Percentiles rank a stretch among this genome's conserved stretches.
These are phyloP conservation scores for Aphidius ervi DNA, from an alignment of 1,140 invertebrate genomes.

Conservation along the genomic window DNA sequence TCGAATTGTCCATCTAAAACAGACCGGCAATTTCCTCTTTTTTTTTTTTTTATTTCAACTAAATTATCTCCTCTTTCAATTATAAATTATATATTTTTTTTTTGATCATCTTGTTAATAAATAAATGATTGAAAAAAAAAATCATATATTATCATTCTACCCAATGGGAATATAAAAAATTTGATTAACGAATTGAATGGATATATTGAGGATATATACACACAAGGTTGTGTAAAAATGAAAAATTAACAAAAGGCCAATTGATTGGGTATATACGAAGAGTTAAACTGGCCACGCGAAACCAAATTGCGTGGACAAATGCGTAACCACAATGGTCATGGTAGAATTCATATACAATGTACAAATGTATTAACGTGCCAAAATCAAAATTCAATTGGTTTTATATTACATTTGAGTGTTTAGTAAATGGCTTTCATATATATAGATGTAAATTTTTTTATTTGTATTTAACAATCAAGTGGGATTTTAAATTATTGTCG, in stretches of 20 bases:
- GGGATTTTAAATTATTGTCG: constrained; percentile 17
- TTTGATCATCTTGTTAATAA: no score
- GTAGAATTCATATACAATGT: constrained; percentile 23
- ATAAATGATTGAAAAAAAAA: no score
- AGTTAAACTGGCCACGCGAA: constrained; percentile 30
- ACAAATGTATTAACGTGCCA: constrained; percentile 29
- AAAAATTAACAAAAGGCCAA: constrained; percentile 20
- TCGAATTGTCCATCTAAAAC: constrained; percentile 64
- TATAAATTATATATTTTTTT: background rate
- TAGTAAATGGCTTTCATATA: constrained; percentile 17
- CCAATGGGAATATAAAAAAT: no score
- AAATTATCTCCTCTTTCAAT: background rate
- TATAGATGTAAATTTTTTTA: constrained; percentile 8
- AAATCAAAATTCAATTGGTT: constrained; percentile 38
- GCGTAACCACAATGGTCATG: constrained; percentile 35
- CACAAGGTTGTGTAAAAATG: background rate
- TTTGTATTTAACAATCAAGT: background rate
- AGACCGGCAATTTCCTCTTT: constrained; percentile 37
- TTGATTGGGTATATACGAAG: constrained; percentile 16
- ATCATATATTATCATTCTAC: no score
- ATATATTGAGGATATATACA: no score
- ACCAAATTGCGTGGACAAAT: constrained; percentile 39
- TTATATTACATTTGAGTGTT: constrained; percentile 24
- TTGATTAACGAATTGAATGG: no score
- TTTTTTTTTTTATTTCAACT: constrained; percentile 2